Conservation (phyloP, 2,888 invertebrate species). For the Drosophila aldrichi region DNA sequence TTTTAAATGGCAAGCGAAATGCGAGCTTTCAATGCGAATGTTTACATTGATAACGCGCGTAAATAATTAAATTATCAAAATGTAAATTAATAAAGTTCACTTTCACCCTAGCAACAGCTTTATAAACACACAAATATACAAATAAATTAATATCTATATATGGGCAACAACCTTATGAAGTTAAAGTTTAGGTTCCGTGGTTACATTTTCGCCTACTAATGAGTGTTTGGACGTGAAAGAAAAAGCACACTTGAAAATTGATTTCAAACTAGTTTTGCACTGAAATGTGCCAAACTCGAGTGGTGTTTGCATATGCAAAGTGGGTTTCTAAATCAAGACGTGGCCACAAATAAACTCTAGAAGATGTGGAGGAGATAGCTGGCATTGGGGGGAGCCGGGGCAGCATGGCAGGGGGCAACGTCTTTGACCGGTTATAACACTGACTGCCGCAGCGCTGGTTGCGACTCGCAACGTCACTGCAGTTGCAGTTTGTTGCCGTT, state of each 20-base stretch:
- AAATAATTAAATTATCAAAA: constrained; percentile 16
- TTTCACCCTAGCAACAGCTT: constrained; percentile 32
- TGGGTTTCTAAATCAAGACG: constrained; percentile 74
- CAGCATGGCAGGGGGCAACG: constrained; percentile 16
- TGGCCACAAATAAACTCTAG: constrained; percentile 10
- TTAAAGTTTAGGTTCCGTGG: constrained; percentile 74
- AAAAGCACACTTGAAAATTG: constrained; percentile 41
- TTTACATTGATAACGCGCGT: constrained; percentile 12
- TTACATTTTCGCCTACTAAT: constrained; percentile 44
- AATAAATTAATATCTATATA: background rate
- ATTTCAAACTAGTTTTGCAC: constrained; percentile 58
- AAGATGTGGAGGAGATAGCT: background rate
- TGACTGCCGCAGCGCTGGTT: constrained; percentile 45
- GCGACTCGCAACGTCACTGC: constrained; percentile 66
- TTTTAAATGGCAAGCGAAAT: constrained; percentile 1
- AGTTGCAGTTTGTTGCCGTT: constrained; percentile 24
- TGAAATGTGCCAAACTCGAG: constrained; percentile 60
- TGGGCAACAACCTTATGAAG: constrained; percentile 22
- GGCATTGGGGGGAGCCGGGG: background rate
- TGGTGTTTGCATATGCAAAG: constrained; percentile 64
- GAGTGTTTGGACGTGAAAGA: constrained; percentile 40
- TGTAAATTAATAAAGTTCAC: constrained; percentile 20
- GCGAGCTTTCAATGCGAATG: constrained; percentile 5
- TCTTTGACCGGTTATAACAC: constrained; percentile 78
- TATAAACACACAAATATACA: background rate